These are phyloP conservation scores for Parascotia fuliginaria DNA, from an alignment of 2,888 invertebrate genomes.

Conservation along the genomic window DNA sequence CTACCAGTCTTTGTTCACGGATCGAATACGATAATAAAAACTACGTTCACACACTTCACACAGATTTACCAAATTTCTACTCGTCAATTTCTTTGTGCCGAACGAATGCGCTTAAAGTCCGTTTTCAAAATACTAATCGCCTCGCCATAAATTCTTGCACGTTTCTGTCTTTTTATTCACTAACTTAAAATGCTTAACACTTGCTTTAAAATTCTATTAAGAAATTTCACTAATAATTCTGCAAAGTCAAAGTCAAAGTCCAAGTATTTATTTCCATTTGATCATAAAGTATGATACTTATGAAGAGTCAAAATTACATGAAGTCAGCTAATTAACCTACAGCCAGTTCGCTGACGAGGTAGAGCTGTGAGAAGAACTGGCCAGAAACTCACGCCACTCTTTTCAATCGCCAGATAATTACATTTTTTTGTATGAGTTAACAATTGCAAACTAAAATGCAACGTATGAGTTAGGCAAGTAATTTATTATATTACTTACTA, in stretches of 20 bases:
- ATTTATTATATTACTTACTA: too few species aligned
- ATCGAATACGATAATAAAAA: neutral
- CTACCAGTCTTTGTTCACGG: neutral
- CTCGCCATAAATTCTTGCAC: conserved; percentile 32
- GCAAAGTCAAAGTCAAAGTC: too few species aligned
- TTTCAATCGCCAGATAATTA: too few species aligned
- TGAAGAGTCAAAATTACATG: too few species aligned
- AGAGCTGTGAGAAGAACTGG: too few species aligned
- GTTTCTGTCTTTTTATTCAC: conserved; percentile 22
- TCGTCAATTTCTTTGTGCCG: conserved; percentile 3
- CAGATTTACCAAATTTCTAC: neutral
- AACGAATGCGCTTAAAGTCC: conserved; percentile 6
- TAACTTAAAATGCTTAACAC: conserved; percentile 22
- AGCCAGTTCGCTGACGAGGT: too few species aligned
- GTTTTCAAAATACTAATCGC: conserved; percentile 24
- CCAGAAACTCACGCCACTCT: too few species aligned
- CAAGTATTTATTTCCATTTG: too few species aligned
- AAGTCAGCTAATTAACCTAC: too few species aligned
- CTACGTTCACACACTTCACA: conserved; percentile 2
- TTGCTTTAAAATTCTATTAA: conserved; percentile 4
- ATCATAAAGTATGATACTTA: too few species aligned
- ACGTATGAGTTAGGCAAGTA: neutral
- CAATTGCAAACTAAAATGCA: too few species aligned
- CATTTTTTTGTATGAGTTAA: too few species aligned
- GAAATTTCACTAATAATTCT: neutral